Conservation (phyloP, 2,888 invertebrate genomes). For the Xylophagus ater region DNA sequence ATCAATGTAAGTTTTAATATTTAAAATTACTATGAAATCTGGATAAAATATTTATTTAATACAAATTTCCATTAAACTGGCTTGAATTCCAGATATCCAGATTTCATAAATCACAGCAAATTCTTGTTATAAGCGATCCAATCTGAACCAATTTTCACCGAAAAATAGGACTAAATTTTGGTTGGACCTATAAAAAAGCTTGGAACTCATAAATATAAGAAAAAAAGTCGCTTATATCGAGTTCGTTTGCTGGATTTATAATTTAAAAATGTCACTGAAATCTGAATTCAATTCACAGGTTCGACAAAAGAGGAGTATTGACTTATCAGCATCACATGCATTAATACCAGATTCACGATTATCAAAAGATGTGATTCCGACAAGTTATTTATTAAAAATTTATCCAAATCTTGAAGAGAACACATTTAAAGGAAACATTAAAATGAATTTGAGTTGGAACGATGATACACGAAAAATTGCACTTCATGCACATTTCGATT, state of each 20-base stretch:
- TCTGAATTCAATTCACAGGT: slow-evolving; percentile 22
- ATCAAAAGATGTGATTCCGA: slow-evolving; percentile 52
- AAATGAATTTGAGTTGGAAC: slow-evolving; percentile 57
- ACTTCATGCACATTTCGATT: slow-evolving; percentile 53
- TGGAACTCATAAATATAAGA: too few species aligned
- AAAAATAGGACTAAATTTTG: too few species aligned
- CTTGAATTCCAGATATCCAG: neutral
- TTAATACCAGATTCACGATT: slow-evolving; percentile 52
- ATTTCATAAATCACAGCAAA: neutral
- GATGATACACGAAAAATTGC: slow-evolving; percentile 50
- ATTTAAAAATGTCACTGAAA: too few species aligned
- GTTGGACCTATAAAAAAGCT: too few species aligned
- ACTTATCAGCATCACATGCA: slow-evolving; percentile 56
- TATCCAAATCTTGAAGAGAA: slow-evolving; percentile 54
- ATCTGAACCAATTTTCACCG: neutral
- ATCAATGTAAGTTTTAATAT: slow-evolving; percentile 15
- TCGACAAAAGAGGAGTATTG: slow-evolving; percentile 50
- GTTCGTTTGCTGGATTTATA: too few species aligned
- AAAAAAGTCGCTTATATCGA: too few species aligned
- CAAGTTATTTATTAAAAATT: slow-evolving; percentile 53
- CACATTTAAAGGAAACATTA: slow-evolving; percentile 54
- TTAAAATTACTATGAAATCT: neutral
- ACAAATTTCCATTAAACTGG: slow-evolving; percentile 1
- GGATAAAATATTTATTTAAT: neutral
- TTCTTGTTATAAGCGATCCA: neutral